phyloP scores from a whole-genome alignment of 2,888 invertebrate species.

The Synergus itoensis region DNA sequence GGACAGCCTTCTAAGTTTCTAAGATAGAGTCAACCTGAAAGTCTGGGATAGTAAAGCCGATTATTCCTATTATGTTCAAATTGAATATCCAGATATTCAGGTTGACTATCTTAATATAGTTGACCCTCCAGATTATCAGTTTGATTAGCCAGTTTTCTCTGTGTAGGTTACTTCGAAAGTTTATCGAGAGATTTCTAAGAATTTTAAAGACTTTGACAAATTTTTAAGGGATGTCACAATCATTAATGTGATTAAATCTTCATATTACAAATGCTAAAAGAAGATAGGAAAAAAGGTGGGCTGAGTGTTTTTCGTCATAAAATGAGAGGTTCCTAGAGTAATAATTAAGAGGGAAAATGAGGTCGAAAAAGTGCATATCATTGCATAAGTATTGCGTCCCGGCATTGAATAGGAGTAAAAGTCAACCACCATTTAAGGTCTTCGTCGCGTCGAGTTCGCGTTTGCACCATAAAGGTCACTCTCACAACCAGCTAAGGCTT shows the following conservation, averaged over 20 bases:
- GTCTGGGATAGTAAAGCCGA: too few relatives aligned
- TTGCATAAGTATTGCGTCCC: constrained; percentile 46
- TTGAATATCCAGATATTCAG: too few relatives aligned
- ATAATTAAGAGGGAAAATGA: constrained; percentile 5
- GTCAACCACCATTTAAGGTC: constrained; percentile 68
- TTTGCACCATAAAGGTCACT: constrained; percentile 52
- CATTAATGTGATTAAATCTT: background rate
- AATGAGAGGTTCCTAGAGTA: background rate
- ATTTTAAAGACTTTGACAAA: too few relatives aligned
- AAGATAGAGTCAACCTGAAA: too few relatives aligned
- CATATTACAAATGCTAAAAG: background rate
- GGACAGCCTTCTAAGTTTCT: too few relatives aligned
- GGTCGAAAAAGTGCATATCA: constrained; percentile 36
- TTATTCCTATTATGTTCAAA: too few relatives aligned
- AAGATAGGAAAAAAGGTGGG: background rate
- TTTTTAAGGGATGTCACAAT: too few relatives aligned
- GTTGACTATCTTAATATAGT: too few relatives aligned
- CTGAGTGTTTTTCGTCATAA: background rate
- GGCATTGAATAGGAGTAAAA: constrained; percentile 63
- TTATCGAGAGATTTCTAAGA: too few relatives aligned
- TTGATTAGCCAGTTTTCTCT: too few relatives aligned
- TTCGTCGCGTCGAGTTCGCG: constrained; percentile 58
- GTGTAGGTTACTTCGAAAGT: too few relatives aligned
- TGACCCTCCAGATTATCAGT: too few relatives aligned
- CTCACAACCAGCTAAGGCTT: constrained; percentile 7